Base-by-base conservation (phyloP, 1,140 invertebrate species). In the Hetaerina americana region DNA sequence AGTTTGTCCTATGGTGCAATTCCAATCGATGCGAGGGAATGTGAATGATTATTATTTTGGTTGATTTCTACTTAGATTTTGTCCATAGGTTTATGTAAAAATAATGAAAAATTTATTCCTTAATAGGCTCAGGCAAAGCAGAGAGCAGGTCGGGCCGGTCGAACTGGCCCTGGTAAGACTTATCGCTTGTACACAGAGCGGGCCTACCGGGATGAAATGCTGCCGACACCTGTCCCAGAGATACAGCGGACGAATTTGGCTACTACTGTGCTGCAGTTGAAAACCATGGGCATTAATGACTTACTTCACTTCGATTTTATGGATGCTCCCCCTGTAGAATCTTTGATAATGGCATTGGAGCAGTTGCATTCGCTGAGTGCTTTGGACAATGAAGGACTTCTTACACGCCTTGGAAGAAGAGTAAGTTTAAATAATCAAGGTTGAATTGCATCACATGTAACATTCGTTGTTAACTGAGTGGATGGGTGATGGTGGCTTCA, bases 231-330 rank as follows among this genome's bases (percentile, higher is more conserved):
- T 5, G 96, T 99, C n/a, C 98, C 98, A 0, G 98, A 99, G 84
- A 99, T 99, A 77, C 97, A 99, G 80, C 86, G 98, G 29, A 99
- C 97, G 0, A 99, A 99, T 86, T 83, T 99, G 71, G 96, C 97
- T 2, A 93, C 93, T 1, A 99, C 96, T 0, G 95, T 91, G 24
- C 80, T 99, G 3, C 95, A 98, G 76, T 80, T 99, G 0, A 99
- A 99, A 81, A 97, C 97, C 0, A 99, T 99, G 96, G 98, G 98
- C 5, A 99, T 99, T 69, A 99, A 99, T 81, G 97, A 99, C 82
- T 83, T 99, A n/a, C 81, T 99, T n/a, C 92, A 96, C 78, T 99
- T 99, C 81, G 97, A 99, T 84, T 99, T 99, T 81, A 99, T 99
- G 97, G 98, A 99, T 81, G 94, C 97, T 0, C 98, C 98, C 10